A percentile compares a stretch with the other conserved stretches of the same genome.
These are phyloP conservation scores for Papilio glaucus DNA, from an alignment of 1,140 invertebrate species.

Conservation along the genomic window DNA sequence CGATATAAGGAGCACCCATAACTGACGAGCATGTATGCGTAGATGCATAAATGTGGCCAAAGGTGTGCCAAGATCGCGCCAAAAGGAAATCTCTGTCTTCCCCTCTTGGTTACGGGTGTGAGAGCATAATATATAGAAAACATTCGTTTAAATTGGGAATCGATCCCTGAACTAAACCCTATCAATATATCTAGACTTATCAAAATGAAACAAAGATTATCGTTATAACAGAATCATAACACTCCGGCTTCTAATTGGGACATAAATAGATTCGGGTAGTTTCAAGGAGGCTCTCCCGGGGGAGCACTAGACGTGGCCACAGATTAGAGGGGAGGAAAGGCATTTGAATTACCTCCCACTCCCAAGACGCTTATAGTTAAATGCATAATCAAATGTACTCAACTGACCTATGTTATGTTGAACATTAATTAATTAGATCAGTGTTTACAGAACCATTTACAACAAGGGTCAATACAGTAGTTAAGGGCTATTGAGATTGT, in stretches of 20 bases:
- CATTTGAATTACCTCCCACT: not conserved
- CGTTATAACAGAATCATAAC: not conserved
- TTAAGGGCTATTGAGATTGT: not conserved
- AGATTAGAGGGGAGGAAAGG: not conserved
- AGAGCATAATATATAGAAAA: too few species aligned
- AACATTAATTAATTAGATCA: slow-evolving; percentile 5
- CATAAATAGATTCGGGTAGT: slow-evolving; percentile 18
- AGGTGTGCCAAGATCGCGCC: too few species aligned
- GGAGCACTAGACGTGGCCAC: not conserved
- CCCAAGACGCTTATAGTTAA: too few species aligned
- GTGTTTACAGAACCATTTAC: not conserved
- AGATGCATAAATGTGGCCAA: too few species aligned
- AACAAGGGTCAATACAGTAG: not conserved
- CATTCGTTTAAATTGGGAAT: too few species aligned
- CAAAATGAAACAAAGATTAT: slow-evolving; percentile 16
- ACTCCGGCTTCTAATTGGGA: slow-evolving; percentile 5
- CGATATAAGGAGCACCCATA: too few species aligned
- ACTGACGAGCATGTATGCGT: too few species aligned
- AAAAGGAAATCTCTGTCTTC: too few species aligned
- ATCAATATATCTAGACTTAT: not conserved
- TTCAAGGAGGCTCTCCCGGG: not conserved
- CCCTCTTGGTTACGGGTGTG: too few species aligned
- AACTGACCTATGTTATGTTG: not conserved
- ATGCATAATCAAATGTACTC: not conserved
- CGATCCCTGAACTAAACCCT: not conserved